Conservation (phyloP, 2,113 vertebrate species). For the Ctenomys sociabilis region DNA sequence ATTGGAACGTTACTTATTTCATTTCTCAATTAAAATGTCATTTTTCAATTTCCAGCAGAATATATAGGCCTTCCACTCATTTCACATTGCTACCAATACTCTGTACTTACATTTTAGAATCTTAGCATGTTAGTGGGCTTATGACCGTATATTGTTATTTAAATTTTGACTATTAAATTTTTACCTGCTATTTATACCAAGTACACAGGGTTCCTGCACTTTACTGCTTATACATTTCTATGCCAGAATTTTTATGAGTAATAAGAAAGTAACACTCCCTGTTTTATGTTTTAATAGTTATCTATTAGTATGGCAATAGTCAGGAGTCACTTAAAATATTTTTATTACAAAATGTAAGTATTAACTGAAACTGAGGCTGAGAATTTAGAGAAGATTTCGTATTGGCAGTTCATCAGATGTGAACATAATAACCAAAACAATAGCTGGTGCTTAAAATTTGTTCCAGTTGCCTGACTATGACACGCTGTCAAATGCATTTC, state of each 20-base stretch:
- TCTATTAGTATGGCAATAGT: not conserved
- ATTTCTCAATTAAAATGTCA: not conserved
- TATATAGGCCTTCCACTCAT: not conserved
- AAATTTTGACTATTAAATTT: not conserved
- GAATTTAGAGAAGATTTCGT: not conserved
- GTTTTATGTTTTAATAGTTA: not conserved
- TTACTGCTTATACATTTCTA: not conserved
- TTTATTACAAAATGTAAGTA: not conserved
- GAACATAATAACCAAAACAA: not conserved
- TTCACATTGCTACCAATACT: not conserved
- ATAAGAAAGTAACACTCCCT: not conserved
- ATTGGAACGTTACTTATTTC: not conserved
- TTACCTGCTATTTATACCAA: not conserved
- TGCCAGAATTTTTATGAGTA: not conserved
- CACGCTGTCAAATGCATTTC: conserved; percentile 19
- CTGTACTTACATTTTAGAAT: not conserved
- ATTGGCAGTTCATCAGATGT: not conserved
- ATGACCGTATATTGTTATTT: not conserved
- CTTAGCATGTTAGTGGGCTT: not conserved
- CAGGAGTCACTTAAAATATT: not conserved
- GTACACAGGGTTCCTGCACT: not conserved
- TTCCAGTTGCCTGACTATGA: not conserved
- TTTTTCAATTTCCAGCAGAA: not conserved
- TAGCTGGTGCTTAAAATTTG: conserved; percentile 1
- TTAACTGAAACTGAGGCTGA: not conserved